A percentile compares a stretch with the other conserved stretches of the same genome.
Conservation (phyloP, 2,113 vertebrate species). For the Ceratotherium simum region DNA sequence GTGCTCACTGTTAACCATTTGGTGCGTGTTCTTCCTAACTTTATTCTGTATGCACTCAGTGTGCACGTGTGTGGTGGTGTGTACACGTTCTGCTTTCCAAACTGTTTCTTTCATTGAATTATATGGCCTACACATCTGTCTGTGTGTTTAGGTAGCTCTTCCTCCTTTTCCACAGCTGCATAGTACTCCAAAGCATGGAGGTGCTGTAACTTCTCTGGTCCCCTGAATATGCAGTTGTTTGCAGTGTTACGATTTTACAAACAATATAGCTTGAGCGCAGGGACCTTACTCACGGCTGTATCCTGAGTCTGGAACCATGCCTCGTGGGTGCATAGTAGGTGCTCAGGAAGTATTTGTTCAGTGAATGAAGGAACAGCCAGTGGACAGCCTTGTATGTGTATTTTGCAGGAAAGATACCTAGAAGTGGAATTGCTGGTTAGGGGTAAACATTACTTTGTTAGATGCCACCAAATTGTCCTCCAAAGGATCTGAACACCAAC, state of each 20-base stretch:
- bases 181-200: rapidly evolving
- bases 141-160: background rate
- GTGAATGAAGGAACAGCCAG: background rate
- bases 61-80: rapidly evolving
- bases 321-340: background rate
- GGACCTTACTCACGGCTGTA: rapidly evolving
- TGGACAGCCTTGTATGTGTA: rapidly evolving
- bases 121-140: rapidly evolving
- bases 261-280: background rate
- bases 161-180: background rate
- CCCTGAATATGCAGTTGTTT: rapidly evolving
- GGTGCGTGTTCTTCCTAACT: background rate
- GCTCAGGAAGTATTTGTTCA: background rate
- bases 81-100: background rate
- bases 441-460: background rate
- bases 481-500: rapidly evolving
- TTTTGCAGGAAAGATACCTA: background rate
- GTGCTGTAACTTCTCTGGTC: too few relatives aligned
- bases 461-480: background rate
- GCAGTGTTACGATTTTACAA: background rate
- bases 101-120: rapidly evolving
- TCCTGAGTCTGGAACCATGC: background rate
- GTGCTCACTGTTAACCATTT: rapidly evolving
- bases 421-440: background rate
- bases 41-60: rapidly evolving